Conservation (phyloP, 2,113 vertebrate species). For the Cololabis saira region DNA sequence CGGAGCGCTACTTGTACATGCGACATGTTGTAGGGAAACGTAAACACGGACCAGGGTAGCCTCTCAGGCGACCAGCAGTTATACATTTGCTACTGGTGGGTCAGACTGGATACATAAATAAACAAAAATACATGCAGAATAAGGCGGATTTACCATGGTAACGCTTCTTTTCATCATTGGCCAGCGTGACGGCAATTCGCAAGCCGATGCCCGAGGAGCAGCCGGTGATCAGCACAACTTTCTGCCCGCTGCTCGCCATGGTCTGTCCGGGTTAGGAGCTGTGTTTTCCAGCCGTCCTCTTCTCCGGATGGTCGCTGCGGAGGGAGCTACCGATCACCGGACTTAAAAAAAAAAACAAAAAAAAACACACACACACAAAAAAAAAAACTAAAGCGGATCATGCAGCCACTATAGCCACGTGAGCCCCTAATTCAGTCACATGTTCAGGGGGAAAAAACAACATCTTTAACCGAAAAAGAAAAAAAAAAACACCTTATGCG, state of each 20-base stretch:
- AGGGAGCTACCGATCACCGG: conserved; percentile 67
- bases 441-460: conserved; percentile 64
- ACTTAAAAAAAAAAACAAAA: conserved; percentile 75
- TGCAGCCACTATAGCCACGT: conserved; percentile 74
- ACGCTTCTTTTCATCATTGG: conserved; percentile 84
- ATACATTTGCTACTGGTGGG: conserved; percentile 23
- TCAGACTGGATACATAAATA: conserved; percentile 47
- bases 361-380: too few relatives aligned
- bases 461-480: conserved; percentile 38
- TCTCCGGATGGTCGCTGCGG: conserved; percentile 69
- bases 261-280: conserved; percentile 63
- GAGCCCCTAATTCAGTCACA: conserved; percentile 82
- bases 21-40: conserved; percentile 23
- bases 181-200: conserved; percentile 83
- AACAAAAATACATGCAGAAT: conserved; percentile 41
- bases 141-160: conserved; percentile 84
- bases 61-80: conserved; percentile 17
- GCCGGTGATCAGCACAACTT: conserved; percentile 87
- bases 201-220: conserved; percentile 87
- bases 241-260: conserved; percentile 85
- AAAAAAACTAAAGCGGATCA: conserved; percentile 81
- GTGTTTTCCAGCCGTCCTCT: conserved; percentile 67
- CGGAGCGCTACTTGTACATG: too few relatives aligned
- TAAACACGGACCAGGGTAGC: conserved; percentile 42
- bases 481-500: conserved; percentile 35